These are phyloP conservation scores for Thumatha senex DNA, from an alignment of 2,888 invertebrate species.

Conservation along the genomic window DNA sequence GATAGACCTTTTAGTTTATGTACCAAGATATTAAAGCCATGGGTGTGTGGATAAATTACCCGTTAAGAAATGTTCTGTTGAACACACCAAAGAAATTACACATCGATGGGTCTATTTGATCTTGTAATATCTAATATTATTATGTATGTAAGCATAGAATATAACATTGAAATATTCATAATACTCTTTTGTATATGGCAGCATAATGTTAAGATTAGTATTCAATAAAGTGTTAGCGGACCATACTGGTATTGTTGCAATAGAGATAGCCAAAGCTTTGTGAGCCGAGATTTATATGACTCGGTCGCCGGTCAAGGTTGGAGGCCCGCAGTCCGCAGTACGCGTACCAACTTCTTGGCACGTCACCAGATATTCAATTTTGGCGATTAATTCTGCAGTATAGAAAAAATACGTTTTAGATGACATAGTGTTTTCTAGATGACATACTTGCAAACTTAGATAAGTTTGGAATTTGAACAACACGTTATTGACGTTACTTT, in stretches of 20 bases:
- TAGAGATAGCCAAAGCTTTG: slow-evolving; percentile 47
- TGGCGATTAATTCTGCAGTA: slow-evolving; percentile 34
- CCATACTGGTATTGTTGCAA: slow-evolving; percentile 33
- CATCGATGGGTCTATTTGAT: too few relatives aligned
- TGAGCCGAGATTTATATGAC: slow-evolving; percentile 53
- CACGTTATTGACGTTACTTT: too few relatives aligned
- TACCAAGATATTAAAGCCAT: too few relatives aligned
- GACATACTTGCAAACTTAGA: too few relatives aligned
- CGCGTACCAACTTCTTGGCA: slow-evolving; percentile 63
- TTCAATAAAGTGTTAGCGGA: slow-evolving; percentile 22
- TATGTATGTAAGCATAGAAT: neutral
- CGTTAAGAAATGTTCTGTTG: too few relatives aligned
- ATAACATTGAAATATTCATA: too few relatives aligned
- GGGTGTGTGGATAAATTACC: too few relatives aligned
- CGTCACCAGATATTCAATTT: slow-evolving; percentile 53
- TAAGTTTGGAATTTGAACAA: too few relatives aligned
- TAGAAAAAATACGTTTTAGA: slow-evolving; percentile 16
- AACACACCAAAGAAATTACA: too few relatives aligned
- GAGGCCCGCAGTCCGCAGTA: slow-evolving; percentile 67
- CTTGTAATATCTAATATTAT: neutral
- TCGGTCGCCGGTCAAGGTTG: slow-evolving; percentile 74
- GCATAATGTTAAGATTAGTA: slow-evolving; percentile 18
- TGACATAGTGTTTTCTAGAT: slow-evolving; percentile 16
- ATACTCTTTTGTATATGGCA: neutral
- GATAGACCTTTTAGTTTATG: too few relatives aligned